Conservation (phyloP, 2,113 vertebrate genomes). For the Piaya cayana region DNA sequence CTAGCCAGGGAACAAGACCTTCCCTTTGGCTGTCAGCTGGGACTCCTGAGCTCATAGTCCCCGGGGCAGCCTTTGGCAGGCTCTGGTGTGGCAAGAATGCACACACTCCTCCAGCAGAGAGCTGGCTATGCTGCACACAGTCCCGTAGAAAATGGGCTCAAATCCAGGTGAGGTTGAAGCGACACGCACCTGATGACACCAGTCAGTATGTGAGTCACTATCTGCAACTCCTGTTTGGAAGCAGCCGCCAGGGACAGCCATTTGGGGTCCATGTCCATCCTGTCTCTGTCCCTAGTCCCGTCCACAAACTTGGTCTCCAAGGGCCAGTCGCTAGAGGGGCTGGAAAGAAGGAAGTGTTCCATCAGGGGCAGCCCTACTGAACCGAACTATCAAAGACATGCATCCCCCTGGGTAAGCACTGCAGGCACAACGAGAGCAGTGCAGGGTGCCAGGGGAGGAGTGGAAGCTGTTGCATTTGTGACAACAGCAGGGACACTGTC, state of each 20-base stretch:
- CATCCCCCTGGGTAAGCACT: neutral
- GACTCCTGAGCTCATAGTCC: neutral
- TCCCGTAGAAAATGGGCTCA: neutral
- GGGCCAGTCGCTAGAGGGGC: neutral
- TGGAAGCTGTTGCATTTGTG: neutral
- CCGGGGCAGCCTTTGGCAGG: neutral
- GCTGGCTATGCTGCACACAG: neutral
- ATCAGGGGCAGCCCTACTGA: neutral
- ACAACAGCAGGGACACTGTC: neutral
- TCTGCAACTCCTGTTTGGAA: slow-evolving; percentile 66
- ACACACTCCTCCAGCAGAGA: neutral
- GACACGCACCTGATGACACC: slow-evolving; percentile 80
- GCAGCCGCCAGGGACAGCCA: neutral
- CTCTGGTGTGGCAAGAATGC: neutral
- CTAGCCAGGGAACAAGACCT: neutral
- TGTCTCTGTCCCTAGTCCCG: neutral
- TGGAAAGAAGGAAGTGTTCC: slow-evolving; percentile 5
- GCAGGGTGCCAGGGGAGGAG: neutral
- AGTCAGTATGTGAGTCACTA: slow-evolving; percentile 73
- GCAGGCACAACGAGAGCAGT: neutral
- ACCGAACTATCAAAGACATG: neutral
- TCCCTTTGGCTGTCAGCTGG: neutral
- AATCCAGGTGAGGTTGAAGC: neutral
- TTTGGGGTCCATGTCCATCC: neutral
- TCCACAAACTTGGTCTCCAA: neutral